Conservation (phyloP, 2,797 vertebrate species). For the Crypturellus tataupa region DNA sequence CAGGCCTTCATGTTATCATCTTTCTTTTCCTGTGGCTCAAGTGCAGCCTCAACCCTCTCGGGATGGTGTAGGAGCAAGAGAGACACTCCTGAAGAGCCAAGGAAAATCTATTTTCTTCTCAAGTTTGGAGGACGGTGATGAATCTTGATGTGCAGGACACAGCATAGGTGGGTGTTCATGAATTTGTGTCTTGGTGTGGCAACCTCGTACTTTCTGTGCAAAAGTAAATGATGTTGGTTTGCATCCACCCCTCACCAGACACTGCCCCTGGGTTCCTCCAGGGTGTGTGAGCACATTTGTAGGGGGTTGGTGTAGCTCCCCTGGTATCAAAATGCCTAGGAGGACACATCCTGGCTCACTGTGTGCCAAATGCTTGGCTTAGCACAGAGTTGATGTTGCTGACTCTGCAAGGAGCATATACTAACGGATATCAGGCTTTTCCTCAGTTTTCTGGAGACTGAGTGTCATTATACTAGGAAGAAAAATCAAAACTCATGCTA, state of each 20-base stretch:
- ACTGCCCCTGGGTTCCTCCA: neutral
- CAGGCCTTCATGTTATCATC: neutral
- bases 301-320: neutral
- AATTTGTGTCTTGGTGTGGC: neutral
- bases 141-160: neutral
- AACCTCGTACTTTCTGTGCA: neutral
- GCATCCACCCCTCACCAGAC: neutral
- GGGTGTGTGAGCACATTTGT: rapidly evolving
- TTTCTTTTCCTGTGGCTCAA: neutral
- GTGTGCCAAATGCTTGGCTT: rapidly evolving
- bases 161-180: neutral
- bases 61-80: neutral
- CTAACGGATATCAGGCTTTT: neutral
- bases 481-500: neutral
- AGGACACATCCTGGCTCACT: neutral
- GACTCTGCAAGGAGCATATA: neutral
- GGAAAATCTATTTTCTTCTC: neutral
- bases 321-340: rapidly evolving
- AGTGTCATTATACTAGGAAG: neutral
- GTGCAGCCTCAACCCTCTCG: neutral
- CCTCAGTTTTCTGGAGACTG: neutral
- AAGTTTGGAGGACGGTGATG: rapidly evolving
- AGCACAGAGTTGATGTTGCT: neutral
- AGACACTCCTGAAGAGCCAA: neutral
- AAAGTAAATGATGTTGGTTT: neutral